Base-by-base conservation (phyloP, 2,888 invertebrate species). In the Drosophila conformis region DNA sequence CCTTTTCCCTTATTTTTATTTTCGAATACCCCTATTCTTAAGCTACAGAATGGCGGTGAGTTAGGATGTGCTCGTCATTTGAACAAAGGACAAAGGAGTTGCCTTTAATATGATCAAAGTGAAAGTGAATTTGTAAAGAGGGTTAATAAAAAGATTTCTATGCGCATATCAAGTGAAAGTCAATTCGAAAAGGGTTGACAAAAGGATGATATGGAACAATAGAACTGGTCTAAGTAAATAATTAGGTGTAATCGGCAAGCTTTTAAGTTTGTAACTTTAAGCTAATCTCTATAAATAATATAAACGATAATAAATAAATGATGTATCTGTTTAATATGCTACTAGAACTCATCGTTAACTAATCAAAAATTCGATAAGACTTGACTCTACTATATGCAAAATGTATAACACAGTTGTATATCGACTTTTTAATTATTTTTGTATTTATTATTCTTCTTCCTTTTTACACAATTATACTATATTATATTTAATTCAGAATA, bases 21-120 rank as follows among this genome's bases (percentile, higher is more conserved):
- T 36, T 11, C 3, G n/a, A 48, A 21, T 33, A 36, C 54, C 54
- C 54, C 48, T 36, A 21, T 35, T 35, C 42, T 21, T 6, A 33
- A 15, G 15, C 8, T 13, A 27, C 13, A 13, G 38, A 7, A 13
- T 4, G 27, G 8, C 15, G 7, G 13, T 18, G 7, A 38, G 13
- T n/a, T 4, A 33, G 25, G 25, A 15, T 42, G n/a, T 31, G 21
- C 29, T 18, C 33, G 5, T 46, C 25, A 25, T 15, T 46, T 46
- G 25, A 15, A 25, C 25, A 46, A 46, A 15, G 56, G 10, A 68
- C 51, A 69, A 57, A 57, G 69, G 51, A 57, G 11, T 57, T 2
- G 40, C 27, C 35, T 68, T 61, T 42, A 25, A 29, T 40, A 25
- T 21, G 51, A 49, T 13, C 21, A 52, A 61, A 61, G 46, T 33